A percentile compares a stretch with the other conserved stretches of the same genome.
Evolutionary conservation across 2,113 vertebrate genomes (phyloP).

Genomic region (Psilopsiagon aymara): DNA sequence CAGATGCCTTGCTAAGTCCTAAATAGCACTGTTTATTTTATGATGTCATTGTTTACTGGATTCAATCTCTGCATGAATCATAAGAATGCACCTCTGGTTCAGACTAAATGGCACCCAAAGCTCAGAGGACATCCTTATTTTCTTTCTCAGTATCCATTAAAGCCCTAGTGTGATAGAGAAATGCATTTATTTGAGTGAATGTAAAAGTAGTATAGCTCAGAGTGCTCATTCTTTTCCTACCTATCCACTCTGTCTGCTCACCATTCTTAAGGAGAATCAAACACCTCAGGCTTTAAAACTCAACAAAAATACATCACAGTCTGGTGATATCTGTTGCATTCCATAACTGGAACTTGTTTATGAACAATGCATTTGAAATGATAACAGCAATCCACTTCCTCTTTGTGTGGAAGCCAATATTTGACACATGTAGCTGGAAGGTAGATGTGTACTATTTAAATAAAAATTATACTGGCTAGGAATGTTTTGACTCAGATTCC

Average conservation of each 20-base stretch:
- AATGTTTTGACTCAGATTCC: conserved; percentile 27
- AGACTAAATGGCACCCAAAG: background rate
- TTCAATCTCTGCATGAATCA: background rate
- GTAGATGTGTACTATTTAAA: background rate
- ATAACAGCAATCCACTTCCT: background rate
- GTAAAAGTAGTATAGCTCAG: background rate
- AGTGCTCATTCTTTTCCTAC: background rate
- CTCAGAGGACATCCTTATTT: background rate
- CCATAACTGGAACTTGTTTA: background rate
- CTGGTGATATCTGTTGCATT: background rate
- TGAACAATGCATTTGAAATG: background rate
- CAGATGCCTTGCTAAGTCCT: background rate
- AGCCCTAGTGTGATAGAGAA: background rate
- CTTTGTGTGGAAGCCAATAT: conserved; percentile 24
- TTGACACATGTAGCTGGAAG: background rate
- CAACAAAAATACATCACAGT: background rate
- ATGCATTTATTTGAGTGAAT: background rate
- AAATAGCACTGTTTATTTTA: background rate
- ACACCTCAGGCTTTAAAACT: background rate
- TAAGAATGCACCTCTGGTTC: background rate
- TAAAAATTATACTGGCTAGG: background rate
- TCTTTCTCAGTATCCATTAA: background rate
- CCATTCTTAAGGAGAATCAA: background rate
- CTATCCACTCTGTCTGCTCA: background rate
- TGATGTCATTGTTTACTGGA: background rate